Evolutionary conservation across 64 coral and sea anemone species (phyloP).

Genomic region (Stichodactyla helianthus): DNA sequence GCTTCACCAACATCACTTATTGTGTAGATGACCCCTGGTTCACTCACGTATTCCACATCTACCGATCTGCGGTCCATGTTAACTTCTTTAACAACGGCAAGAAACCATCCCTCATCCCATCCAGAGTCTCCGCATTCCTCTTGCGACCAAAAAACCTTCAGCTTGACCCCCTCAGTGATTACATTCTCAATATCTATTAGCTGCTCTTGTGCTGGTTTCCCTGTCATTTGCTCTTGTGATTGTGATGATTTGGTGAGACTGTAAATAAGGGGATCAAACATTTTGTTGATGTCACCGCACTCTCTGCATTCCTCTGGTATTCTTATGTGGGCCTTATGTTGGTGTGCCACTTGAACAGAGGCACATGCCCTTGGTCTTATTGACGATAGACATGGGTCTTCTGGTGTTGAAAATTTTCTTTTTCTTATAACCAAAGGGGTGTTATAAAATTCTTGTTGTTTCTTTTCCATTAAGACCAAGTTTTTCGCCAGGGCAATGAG

Average conservation of each 20-base stretch:
- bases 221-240: neutral
- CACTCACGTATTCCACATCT: neutral
- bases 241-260: neutral
- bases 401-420: neutral
- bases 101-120: neutral
- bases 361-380: neutral
- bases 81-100: neutral
- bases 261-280: neutral
- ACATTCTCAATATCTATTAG: neutral
- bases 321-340: neutral
- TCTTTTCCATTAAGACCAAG: neutral
- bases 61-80: neutral
- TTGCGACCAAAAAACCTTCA: neutral
- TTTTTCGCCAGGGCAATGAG: neutral
- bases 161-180: neutral
- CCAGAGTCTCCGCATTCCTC: neutral
- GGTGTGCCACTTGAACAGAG: neutral
- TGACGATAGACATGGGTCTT: neutral
- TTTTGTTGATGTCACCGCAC: neutral
- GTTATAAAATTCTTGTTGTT: neutral
- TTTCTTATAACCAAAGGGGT: neutral
- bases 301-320: neutral
- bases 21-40: too few species aligned
- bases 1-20: too few species aligned
- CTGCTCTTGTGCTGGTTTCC: neutral